Evolutionary conservation across 2,113 vertebrate genomes (phyloP), one percentile per base, ranked within the genome.

Genomic region (Petromus typicus): DNA sequence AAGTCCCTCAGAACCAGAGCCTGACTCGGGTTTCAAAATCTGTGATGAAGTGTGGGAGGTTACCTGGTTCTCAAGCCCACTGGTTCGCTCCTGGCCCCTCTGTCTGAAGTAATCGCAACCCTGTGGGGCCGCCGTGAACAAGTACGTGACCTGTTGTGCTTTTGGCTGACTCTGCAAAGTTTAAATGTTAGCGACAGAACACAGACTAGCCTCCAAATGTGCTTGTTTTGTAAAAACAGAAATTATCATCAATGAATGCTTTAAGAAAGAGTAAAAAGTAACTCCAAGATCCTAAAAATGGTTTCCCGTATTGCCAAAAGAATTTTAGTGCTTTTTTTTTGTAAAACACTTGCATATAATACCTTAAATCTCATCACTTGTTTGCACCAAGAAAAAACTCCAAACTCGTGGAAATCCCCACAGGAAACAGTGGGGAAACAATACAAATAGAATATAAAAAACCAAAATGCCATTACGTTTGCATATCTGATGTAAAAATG

Each of bases 401-500:
- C 71, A 89, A 86, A 73, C 83, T 56, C 73, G n/a, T 91, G 76
- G 63, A 97, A 86, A 95, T 73, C 96, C 96, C 96, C 98, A 92
- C 88, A 95, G 97, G 95, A 97, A 98, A 97, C 93, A 96, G 56
- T 97, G 96, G 98, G 82, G 93, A 98, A 98, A 97, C 93, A 97
- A 97, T 98, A 98, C 97, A 98, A 98, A 98, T 95, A 69, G 81
- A 87, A 95, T 98, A 98, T 64, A 97, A 96, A 98, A 98, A 95
- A 98, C 97, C 97, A 59, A 89, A 98, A 97, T 86, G 93, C 91
- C 95, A 94, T 97, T 91, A 96, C 73, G 67, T 98, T 98, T 98
- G 98, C 98, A 98, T 98, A 98, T 98, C 97, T 98, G 59, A 97
- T 97, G 96, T 96, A 96, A 97, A 90, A 98, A 97, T 96, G 97